These are phyloP conservation scores for Aspidoscelis tigris DNA, from an alignment of 2,113 vertebrate species.

Conservation along the genomic window DNA sequence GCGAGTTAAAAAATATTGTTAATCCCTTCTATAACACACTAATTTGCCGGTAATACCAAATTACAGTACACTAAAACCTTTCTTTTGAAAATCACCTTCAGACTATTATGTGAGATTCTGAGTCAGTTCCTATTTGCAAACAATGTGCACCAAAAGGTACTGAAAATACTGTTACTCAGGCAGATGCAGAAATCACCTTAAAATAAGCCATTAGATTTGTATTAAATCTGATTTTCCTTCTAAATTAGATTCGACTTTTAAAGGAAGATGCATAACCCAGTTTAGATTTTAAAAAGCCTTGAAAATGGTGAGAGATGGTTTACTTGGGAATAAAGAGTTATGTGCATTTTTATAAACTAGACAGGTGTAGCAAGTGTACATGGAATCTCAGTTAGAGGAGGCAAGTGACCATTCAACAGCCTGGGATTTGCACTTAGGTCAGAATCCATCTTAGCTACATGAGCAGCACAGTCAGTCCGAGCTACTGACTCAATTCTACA, in stretches of 20 bases:
- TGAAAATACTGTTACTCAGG: neutral
- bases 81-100: neutral
- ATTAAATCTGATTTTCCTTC: neutral
- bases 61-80: neutral
- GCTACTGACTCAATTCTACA: too few species aligned
- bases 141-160: neutral
- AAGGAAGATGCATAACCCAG: neutral
- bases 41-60: neutral
- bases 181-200: neutral
- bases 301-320: too few species aligned
- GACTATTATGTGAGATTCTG: neutral
- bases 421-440: too few species aligned
- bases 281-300: too few species aligned
- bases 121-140: neutral
- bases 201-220: neutral
- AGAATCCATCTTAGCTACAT: too few species aligned
- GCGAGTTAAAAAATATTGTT: too few species aligned
- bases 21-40: neutral
- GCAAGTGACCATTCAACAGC: too few species aligned
- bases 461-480: too few species aligned
- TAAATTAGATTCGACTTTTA: constrained; percentile 3
- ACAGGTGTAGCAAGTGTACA: too few species aligned
- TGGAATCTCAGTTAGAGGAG: too few species aligned
- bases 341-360: too few species aligned
- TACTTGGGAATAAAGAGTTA: too few species aligned